These are phyloP conservation scores for Leucophenga montana DNA, from an alignment of 2,888 invertebrate species.

Conservation along the genomic window DNA sequence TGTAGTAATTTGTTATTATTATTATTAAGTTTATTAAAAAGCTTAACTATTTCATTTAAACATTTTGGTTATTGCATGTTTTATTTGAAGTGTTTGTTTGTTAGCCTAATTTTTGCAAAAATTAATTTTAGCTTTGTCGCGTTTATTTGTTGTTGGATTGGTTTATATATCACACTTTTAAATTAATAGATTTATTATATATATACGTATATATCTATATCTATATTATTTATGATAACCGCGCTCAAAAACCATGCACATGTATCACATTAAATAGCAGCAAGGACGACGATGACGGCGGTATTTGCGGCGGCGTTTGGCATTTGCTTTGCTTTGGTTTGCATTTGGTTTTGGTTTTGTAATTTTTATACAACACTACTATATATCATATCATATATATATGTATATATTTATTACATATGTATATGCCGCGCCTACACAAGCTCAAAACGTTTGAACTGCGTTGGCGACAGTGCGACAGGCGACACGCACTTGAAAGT, in stretches of 20 bases:
- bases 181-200: neutral
- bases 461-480: too few species aligned
- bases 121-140: neutral
- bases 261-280: slow-evolving; percentile 23
- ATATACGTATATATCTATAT: neutral
- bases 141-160: neutral
- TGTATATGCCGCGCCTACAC: slow-evolving; percentile 13
- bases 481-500: neutral
- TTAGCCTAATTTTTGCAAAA: neutral
- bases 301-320: slow-evolving; percentile 4
- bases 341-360: neutral
- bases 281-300: neutral
- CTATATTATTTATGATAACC: neutral
- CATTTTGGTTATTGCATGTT: neutral
- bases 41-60: slow-evolving; percentile 6
- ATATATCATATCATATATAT: neutral
- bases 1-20: too few species aligned
- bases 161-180: slow-evolving; percentile 18
- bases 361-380: neutral
- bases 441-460: neutral
- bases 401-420: neutral
- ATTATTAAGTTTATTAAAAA: neutral
- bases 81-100: neutral
- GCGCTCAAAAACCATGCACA: slow-evolving; percentile 7
- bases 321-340: slow-evolving; percentile 2